Base-by-base conservation (phyloP, 2,113 vertebrate species). In the Hippocampus barbouri region DNA sequence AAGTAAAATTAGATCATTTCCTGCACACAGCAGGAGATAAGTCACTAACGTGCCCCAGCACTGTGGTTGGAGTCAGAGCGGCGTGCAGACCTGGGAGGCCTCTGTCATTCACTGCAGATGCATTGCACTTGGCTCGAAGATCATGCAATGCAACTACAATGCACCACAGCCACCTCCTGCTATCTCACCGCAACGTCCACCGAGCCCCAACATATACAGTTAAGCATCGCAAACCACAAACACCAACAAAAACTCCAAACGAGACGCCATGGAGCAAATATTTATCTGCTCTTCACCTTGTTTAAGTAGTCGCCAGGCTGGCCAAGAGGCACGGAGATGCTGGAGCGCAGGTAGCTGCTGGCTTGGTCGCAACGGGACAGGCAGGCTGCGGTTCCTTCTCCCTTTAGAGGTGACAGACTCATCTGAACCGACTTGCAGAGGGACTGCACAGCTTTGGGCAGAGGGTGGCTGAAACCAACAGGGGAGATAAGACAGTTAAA, bases 71-170 rank as follows among this genome's bases (percentile, higher is more conserved):
- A 8, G 15, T 11, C 69, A 83, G 69, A 72, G 83, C 85, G 79
- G 85, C 80, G 83, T 81, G 91, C 79, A 86, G 90, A 89, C 76
- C 21, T 0, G 84, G 85, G 92, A 91, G 87, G 93, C 94, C 94
- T 97, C 96, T 93, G 93, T 92, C 89, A 91, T 97, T 96, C 95
- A 96, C 96, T 98, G 96, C 93, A 95, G 96, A 89, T 93, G 95
- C 96, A 97, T 94, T 96, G 96, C 96, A 98, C 87, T 90, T 83
- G 73, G 84, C 84, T 79, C 83, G 85, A 89, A 89, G 89, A 93
- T 95, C 95, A 94, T 98, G 96, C 96, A 98, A 98, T 98, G 96
- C 96, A 98, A 98, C 96, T 96, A 98, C 96, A 98, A 98, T 98
- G 96, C 96, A 98, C 96, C 87, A 87, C 88, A 88, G 81, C 87